Evolutionary conservation across 2,888 invertebrate species (phyloP), one percentile per base, ranked within the genome.

Genomic region (Orchestes rusci): DNA sequence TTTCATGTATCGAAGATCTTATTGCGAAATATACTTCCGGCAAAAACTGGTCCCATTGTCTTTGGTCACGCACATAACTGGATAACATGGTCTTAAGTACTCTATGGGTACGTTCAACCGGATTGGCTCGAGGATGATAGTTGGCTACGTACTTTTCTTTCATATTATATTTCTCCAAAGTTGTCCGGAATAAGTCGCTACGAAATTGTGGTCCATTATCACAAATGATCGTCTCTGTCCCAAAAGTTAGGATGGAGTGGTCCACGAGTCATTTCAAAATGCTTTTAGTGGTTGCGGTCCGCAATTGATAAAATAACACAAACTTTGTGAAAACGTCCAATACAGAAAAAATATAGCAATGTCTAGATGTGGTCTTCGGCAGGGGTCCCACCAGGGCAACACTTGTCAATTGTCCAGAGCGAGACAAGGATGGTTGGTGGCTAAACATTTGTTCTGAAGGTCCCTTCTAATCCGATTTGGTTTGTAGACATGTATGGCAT

Each of bases 381-480:
- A 47, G 32, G 2, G 46, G 46, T n/a, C 47, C 46, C 3, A 49
- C 42, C 2, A 45, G 19, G 20, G 38, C 44, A 16, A 13, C 39
- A 39, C 44, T 31, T 4, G 39, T 3, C 5, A 44, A 7, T 31
- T 53, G 12, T n/a, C 42, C 45, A 47, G 4, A 45, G n/a, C n/a
- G n/a, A n/a, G n/a, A n/a, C n/a, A n/a, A n/a, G n/a, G n/a, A n/a
- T n/a, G n/a, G n/a, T n/a, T n/a, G n/a, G n/a, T n/a, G n/a, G n/a
- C n/a, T n/a, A n/a, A n/a, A n/a, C n/a, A n/a, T n/a, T n/a, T n/a
- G n/a, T n/a, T n/a, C n/a, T n/a, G n/a, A n/a, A n/a, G n/a, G n/a
- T n/a, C n/a, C n/a, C n/a, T n/a, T n/a, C n/a, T 38, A n/a, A 15
- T 39, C 35, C 16, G 48, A 41, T 35, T 53, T 53, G 10, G 31